Evolutionary conservation across 2,888 invertebrate genomes (phyloP).

Genomic region (Leucoptera coffeella): DNA sequence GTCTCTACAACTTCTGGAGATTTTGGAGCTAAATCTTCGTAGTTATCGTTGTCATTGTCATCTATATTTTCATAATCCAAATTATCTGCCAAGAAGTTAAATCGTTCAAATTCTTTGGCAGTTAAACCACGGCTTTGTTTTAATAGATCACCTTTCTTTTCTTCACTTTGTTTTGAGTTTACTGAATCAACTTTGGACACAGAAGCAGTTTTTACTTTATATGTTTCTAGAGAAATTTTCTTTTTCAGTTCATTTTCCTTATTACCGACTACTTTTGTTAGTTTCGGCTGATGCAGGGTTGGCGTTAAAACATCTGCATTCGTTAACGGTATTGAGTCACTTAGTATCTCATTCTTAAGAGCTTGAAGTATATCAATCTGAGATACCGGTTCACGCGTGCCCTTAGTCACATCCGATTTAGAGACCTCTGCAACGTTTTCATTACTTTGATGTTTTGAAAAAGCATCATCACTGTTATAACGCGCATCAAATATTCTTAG

Average conservation of each 20-base stretch:
- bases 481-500: too few species aligned
- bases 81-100: constrained; percentile 25
- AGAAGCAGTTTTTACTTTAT: constrained; percentile 24
- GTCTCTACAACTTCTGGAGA: constrained; percentile 27
- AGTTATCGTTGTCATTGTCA: constrained; percentile 14
- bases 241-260: constrained; percentile 26
- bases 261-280: constrained; percentile 27
- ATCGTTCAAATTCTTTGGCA: constrained; percentile 42
- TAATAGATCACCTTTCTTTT: constrained; percentile 15
- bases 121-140: constrained; percentile 39
- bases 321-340: constrained; percentile 20
- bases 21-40: constrained; percentile 25
- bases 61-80: constrained; percentile 19
- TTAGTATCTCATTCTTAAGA: constrained; percentile 38
- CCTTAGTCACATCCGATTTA: constrained; percentile 13
- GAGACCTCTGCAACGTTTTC: constrained; percentile 2
- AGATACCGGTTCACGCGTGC: constrained; percentile 18
- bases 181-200: not conserved
- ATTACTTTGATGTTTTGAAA: constrained; percentile 6
- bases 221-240: constrained; percentile 42
- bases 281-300: constrained; percentile 32
- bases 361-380: constrained; percentile 45
- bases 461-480: too few species aligned
- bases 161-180: not conserved
- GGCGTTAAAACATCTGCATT: constrained; percentile 20